phyloP scores from a whole-genome alignment of 2,888 invertebrate species.

The Zaprionus lineosus region DNA sequence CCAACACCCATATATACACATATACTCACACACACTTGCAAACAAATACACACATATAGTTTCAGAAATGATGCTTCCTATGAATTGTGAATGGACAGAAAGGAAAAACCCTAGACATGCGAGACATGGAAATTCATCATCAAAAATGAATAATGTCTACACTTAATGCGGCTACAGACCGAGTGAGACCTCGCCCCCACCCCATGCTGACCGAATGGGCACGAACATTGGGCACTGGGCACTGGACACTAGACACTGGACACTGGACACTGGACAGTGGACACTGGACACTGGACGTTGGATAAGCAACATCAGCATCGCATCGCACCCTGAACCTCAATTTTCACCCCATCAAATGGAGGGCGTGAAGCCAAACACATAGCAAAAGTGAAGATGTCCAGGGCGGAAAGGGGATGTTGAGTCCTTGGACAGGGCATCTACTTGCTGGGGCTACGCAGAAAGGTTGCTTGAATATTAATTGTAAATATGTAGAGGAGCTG shows the following conservation, averaged over 20 bases:
- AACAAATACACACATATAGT: background rate
- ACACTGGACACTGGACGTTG: constrained; percentile 36
- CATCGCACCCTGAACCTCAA: constrained; percentile 63
- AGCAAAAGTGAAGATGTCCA: constrained; percentile 7
- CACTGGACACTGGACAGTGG: constrained; percentile 25
- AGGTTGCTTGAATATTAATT: constrained; percentile 78
- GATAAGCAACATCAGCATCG: constrained; percentile 29
- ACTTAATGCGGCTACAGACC: constrained; percentile 76
- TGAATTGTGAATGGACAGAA: background rate
- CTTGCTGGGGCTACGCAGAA: constrained; percentile 59
- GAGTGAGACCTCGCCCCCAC: constrained; percentile 22
- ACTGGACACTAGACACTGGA: background rate
- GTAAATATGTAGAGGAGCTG: constrained; percentile 60
- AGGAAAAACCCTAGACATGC: constrained; percentile 67
- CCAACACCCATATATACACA: constrained; percentile 6
- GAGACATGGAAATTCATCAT: constrained; percentile 81
- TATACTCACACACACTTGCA: constrained; percentile 37
- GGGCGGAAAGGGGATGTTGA: background rate
- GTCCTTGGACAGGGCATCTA: constrained; percentile 25
- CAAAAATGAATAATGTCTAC: constrained; percentile 82
- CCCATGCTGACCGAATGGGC: constrained; percentile 9
- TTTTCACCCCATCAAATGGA: constrained; percentile 74
- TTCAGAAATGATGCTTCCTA: background rate
- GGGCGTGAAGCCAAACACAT: constrained; percentile 68
- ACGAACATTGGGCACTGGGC: constrained; percentile 23